These are phyloP conservation scores for Galleria mellonella DNA, from an alignment of 1,140 invertebrate species.

Conservation along the genomic window DNA sequence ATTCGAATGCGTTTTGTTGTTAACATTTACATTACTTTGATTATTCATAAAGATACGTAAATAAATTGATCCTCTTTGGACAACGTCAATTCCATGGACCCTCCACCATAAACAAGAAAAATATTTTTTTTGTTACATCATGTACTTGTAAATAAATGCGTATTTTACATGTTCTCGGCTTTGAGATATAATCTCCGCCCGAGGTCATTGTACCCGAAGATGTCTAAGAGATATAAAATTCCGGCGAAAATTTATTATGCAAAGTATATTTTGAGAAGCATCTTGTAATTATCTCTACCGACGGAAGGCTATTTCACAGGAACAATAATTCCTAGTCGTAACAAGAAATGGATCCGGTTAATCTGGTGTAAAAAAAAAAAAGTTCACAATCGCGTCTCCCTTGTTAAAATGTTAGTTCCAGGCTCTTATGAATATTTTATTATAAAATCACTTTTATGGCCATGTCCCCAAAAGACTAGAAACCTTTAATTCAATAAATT, in stretches of 20 bases:
- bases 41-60: too few relatives aligned
- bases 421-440: too few relatives aligned
- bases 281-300: slow-evolving; percentile 3
- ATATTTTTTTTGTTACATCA: slow-evolving; percentile 18
- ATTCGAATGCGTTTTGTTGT: too few relatives aligned
- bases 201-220: slow-evolving; percentile 13
- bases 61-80: too few relatives aligned
- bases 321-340: not conserved
- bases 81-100: too few relatives aligned
- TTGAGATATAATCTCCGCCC: slow-evolving; percentile 25
- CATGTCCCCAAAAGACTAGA: not conserved
- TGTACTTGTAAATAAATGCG: slow-evolving; percentile 7
- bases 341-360: not conserved
- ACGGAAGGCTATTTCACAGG: not conserved
- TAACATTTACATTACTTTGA: too few relatives aligned
- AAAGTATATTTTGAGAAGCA: slow-evolving; percentile 9
- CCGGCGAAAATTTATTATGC: slow-evolving; percentile 11
- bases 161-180: slow-evolving; percentile 13
- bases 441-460: not conserved
- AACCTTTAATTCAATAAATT: too few relatives aligned
- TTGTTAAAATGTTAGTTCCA: too few relatives aligned
- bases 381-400: slow-evolving; percentile 1
- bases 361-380: not conserved
- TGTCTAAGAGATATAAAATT: slow-evolving; percentile 12
- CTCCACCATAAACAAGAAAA: too few relatives aligned